phyloP scores from a whole-genome alignment of 2,113 vertebrate species.

The Ageneiosus marmoratus region DNA sequence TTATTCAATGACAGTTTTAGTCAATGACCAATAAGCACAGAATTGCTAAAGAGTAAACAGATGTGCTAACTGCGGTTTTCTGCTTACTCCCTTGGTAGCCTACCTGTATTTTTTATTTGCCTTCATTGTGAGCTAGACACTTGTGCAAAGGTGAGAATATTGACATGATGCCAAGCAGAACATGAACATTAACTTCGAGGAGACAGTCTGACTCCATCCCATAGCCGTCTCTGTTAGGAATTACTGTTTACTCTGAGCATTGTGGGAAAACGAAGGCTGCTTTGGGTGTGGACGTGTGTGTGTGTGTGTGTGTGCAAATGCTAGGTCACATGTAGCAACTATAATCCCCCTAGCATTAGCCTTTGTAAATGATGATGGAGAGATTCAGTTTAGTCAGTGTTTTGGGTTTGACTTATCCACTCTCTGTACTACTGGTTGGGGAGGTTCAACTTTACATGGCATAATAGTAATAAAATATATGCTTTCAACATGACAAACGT shows the following conservation, averaged over 20 bases:
- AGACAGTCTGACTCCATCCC: conserved; percentile 45
- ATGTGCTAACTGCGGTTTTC: neutral
- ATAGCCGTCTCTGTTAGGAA: conserved; percentile 26
- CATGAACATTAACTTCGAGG: neutral
- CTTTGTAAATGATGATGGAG: conserved; percentile 38
- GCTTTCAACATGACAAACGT: neutral
- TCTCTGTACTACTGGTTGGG: neutral
- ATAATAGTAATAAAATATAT: conserved; percentile 9
- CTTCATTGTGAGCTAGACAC: neutral
- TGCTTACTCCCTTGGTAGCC: neutral
- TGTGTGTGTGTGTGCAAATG: conserved; percentile 17
- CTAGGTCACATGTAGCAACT: conserved; percentile 23
- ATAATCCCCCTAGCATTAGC: conserved; percentile 45
- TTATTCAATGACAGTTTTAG: neutral
- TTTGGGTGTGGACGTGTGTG: conserved; percentile 26
- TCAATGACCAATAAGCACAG: neutral
- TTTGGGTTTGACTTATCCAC: conserved; percentile 25
- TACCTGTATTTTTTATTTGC: neutral
- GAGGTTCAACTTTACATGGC: conserved; percentile 6
- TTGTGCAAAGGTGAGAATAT: conserved; percentile 3
- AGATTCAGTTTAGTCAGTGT: neutral
- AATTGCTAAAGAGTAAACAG: neutral
- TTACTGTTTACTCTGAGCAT: conserved; percentile 49
- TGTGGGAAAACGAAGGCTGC: conserved; percentile 34
- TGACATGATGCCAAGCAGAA: conserved; percentile 29